phyloP scores from a whole-genome alignment of 2,113 vertebrate species.

The Glaucidium brasilianum region DNA sequence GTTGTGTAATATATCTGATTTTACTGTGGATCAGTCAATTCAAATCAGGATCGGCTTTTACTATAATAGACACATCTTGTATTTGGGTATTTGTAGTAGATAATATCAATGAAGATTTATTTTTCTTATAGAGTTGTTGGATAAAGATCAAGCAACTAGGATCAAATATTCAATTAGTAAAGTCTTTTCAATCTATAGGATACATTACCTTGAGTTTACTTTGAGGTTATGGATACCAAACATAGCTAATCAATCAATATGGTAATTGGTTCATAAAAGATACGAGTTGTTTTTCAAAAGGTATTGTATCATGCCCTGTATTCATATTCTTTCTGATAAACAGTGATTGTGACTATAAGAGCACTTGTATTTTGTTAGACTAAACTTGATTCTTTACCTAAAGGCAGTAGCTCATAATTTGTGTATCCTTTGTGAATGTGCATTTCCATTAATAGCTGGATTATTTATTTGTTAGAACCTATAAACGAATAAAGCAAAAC shows the following conservation, averaged over 20 bases:
- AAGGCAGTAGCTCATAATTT: not conserved
- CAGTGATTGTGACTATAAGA: not conserved
- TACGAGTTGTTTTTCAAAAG: not conserved
- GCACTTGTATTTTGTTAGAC: not conserved
- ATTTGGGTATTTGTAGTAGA: not conserved
- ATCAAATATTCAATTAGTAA: not conserved
- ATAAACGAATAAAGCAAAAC: not conserved
- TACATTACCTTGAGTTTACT: not conserved
- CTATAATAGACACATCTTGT: not conserved
- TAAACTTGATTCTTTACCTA: not conserved
- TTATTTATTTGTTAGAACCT: not conserved
- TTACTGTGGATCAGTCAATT: not conserved
- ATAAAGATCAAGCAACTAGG: not conserved
- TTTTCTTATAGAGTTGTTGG: not conserved
- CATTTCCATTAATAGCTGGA: not conserved
- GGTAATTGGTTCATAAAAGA: not conserved
- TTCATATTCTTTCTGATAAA: not conserved
- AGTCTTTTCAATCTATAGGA: not conserved
- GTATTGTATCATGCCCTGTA: not conserved
- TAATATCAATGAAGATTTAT: not conserved
- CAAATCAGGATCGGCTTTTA: not conserved
- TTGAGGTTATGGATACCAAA: not conserved
- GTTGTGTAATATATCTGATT: not conserved
- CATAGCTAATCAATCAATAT: not conserved
- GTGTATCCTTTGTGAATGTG: not conserved